phyloP scores from a whole-genome alignment of 1,140 invertebrate genomes.

The Portunus trituberculatus region DNA sequence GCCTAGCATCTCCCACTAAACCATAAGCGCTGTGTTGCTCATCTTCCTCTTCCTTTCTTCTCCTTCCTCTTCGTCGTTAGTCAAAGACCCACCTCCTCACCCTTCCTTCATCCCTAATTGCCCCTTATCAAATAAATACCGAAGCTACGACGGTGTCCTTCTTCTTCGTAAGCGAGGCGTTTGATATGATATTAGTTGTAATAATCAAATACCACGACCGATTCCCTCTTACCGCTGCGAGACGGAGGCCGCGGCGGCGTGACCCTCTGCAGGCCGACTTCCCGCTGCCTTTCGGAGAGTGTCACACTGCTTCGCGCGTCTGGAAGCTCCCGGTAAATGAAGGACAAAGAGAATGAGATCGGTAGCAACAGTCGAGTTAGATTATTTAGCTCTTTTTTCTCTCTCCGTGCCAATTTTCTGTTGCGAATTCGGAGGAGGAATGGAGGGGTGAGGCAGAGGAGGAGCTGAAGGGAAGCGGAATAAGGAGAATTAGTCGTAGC shows the following conservation, averaged over 20 bases:
- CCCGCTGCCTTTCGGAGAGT: not conserved
- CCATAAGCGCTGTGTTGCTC: not conserved
- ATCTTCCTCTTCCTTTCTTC: conserved; percentile 11
- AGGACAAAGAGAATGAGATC: not conserved
- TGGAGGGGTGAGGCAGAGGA: not conserved
- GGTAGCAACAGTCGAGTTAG: not conserved
- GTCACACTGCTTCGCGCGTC: not conserved
- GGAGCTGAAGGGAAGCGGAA: not conserved
- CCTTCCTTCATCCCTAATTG: conserved; percentile 30
- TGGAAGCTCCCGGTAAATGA: not conserved
- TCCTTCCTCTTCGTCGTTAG: not conserved
- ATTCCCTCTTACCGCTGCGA: conserved; percentile 43
- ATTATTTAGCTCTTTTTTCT: not conserved
- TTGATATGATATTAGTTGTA: conserved; percentile 74
- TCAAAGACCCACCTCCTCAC: not conserved
- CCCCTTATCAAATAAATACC: conserved; percentile 43
- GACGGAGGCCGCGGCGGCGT: conserved; percentile 56
- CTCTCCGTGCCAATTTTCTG: not conserved
- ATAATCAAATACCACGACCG: conserved; percentile 71
- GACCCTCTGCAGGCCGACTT: not conserved
- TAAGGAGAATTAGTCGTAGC: not conserved
- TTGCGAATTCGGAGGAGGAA: not conserved
- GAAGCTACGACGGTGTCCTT: conserved; percentile 47
- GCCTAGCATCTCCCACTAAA: not conserved
- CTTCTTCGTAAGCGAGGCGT: conserved; percentile 63